phyloP scores from a whole-genome alignment of 2,113 vertebrate species.

The Crotalus tigris region DNA sequence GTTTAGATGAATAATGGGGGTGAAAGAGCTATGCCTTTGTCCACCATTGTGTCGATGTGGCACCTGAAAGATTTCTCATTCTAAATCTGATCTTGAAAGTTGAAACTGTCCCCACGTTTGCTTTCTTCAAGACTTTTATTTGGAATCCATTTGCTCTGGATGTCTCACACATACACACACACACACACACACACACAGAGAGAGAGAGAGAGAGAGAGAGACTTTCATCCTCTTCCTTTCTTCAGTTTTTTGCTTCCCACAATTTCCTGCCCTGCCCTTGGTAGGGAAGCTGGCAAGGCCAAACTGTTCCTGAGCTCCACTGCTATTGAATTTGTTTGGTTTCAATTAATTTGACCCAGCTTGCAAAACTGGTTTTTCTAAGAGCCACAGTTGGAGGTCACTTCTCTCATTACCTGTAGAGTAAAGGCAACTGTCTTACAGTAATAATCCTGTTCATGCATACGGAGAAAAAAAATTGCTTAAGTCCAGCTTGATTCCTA shows the following conservation, averaged over 20 bases:
- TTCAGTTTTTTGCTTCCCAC: not conserved
- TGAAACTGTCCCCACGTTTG: not conserved
- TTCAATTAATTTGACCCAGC: not conserved
- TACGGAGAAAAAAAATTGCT: not conserved
- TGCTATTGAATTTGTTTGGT: not conserved
- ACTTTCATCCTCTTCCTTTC: not conserved
- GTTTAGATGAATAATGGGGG: not conserved
- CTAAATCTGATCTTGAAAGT: not conserved
- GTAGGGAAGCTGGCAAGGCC: not conserved
- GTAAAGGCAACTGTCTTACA: not conserved
- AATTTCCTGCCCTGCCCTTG: not conserved
- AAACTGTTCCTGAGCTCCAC: not conserved
- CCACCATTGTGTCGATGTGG: not conserved
- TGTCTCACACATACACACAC: not conserved
- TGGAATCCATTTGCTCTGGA: not conserved
- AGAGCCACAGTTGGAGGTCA: not conserved
- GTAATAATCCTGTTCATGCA: not conserved
- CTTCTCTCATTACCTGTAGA: not conserved
- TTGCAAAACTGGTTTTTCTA: not conserved
- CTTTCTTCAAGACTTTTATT: not conserved
- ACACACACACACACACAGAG: not conserved
- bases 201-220: too few species aligned
- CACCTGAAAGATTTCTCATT: not conserved
- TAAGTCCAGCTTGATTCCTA: not conserved
- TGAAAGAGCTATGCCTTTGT: not conserved